phyloP scores from a whole-genome alignment of 2,797 vertebrate genomes.

The Antrozous pallidus region DNA sequence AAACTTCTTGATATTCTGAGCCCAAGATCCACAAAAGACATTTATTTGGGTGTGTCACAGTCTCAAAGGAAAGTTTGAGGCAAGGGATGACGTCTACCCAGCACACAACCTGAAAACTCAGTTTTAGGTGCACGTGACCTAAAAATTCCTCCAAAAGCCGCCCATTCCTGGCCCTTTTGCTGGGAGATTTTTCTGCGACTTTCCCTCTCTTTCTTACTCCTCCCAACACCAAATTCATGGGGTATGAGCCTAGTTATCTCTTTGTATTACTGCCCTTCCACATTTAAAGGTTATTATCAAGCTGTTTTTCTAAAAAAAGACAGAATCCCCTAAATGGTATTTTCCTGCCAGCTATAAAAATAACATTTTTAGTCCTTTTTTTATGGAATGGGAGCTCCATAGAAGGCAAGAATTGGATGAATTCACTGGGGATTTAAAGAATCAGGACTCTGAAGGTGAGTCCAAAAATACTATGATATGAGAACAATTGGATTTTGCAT shows the following conservation, averaged over 20 bases:
- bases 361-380: background rate
- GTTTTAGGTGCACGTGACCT: background rate
- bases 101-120: background rate
- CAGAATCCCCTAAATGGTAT: background rate
- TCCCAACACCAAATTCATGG: background rate
- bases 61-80: background rate
- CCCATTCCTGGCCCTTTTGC: background rate
- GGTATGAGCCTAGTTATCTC: background rate
- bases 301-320: background rate
- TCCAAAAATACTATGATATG: background rate
- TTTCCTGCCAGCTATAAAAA: conserved; percentile 33
- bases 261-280: background rate
- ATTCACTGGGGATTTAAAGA: background rate
- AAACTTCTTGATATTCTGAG: background rate
- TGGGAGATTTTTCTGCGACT: background rate
- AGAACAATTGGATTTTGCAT: background rate
- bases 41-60: background rate
- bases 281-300: background rate
- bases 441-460: background rate
- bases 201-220: background rate
- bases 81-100: background rate
- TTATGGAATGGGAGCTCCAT: background rate
- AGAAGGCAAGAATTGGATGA: background rate
- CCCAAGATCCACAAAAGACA: background rate
- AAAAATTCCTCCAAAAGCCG: background rate